phyloP scores from a whole-genome alignment of 2,797 vertebrate species.

The Darevskia nairensis region DNA sequence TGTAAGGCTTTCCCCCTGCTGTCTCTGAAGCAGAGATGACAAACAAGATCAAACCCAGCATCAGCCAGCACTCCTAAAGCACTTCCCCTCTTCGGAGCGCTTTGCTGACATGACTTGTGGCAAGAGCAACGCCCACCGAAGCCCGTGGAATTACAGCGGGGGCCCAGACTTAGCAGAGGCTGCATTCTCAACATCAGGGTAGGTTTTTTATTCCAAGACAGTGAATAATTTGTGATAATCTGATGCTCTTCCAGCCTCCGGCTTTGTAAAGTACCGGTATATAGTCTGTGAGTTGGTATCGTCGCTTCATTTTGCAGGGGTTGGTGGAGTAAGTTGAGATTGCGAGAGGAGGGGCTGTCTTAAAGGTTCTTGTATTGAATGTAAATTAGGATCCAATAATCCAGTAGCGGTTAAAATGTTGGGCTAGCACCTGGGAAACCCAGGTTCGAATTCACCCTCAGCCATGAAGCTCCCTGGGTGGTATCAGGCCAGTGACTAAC shows the following conservation, averaged over 20 bases:
- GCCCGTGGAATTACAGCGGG: background rate
- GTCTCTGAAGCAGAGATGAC: fast-evolving
- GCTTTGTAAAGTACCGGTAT: background rate
- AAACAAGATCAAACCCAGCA: fast-evolving
- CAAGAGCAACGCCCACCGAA: background rate
- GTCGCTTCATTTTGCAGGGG: background rate
- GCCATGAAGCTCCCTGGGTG: background rate
- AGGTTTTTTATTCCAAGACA: background rate
- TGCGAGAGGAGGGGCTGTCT: too few species aligned
- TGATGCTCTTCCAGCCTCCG: background rate
- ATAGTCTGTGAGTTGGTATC: background rate
- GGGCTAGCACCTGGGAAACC: background rate
- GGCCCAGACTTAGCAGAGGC: background rate
- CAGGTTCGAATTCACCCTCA: background rate
- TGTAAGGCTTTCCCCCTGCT: fast-evolving
- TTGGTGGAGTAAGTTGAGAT: background rate
- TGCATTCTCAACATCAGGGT: background rate
- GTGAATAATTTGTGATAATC: too few species aligned
- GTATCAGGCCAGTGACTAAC: background rate
- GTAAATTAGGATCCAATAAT: background rate
- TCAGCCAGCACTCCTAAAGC: fast-evolving
- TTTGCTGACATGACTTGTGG: background rate
- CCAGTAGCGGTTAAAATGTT: background rate
- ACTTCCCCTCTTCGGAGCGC: background rate
- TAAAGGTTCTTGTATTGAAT: background rate